Evolutionary conservation across 2,113 vertebrate genomes (phyloP).

Genomic region (Hippocampus zosterae): DNA sequence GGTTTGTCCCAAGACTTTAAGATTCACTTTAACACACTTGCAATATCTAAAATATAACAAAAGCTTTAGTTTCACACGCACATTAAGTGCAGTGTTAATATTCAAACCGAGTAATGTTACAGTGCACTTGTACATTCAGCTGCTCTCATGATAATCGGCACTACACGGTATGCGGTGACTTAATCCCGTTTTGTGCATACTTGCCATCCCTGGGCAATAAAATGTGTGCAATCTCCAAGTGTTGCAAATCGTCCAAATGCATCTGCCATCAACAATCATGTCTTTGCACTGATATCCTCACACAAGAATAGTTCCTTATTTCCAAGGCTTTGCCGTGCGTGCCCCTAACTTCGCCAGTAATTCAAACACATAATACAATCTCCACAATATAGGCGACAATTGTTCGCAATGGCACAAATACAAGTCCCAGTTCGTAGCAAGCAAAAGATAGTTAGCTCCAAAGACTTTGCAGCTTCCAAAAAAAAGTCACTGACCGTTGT

Average conservation of each 20-base stretch:
- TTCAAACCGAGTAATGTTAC: no score
- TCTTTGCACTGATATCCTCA: background rate
- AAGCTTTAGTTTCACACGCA: no score
- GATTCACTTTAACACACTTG: no score
- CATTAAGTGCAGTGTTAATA: no score
- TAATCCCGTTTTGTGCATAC: background rate
- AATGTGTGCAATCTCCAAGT: background rate
- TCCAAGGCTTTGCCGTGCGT: background rate
- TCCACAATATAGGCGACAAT: background rate
- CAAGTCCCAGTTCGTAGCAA: background rate
- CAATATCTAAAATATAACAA: no score
- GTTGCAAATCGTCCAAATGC: background rate
- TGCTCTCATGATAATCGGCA: background rate
- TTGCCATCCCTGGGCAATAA: background rate
- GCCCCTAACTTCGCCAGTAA: background rate
- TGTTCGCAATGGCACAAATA: background rate
- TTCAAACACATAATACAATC: background rate
- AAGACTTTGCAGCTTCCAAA: background rate
- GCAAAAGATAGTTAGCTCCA: conserved; percentile 1
- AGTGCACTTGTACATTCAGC: background rate
- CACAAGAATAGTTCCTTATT: background rate
- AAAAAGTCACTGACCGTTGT: conserved; percentile 75
- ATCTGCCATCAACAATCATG: background rate
- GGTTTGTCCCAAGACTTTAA: no score
- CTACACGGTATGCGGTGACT: background rate